phyloP scores from a whole-genome alignment of 2,888 invertebrate species.

The Fragum fragum region DNA sequence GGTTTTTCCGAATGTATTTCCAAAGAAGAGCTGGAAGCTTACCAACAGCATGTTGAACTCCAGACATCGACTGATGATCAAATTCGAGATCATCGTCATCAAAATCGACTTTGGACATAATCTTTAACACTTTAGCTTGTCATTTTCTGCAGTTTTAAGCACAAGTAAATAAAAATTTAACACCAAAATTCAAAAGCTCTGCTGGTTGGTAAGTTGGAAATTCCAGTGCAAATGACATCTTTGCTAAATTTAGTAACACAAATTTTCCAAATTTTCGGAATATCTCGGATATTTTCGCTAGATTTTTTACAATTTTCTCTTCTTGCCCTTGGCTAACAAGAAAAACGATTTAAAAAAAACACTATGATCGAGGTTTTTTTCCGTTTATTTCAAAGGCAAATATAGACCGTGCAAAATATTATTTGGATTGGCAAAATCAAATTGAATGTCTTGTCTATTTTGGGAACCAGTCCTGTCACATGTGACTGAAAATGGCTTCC shows the following conservation, averaged over 20 bases:
- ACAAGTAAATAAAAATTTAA: not conserved
- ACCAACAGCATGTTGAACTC: slow-evolving; percentile 5
- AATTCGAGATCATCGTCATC: slow-evolving; percentile 14
- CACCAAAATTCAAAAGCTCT: no score
- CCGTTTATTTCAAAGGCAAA: no score
- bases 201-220: slow-evolving; percentile 9
- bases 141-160: not conserved
- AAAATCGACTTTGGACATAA: not conserved
- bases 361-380: no score
- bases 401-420: no score
- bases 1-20: not conserved
- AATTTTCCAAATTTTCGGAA: slow-evolving; percentile 42
- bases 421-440: no score
- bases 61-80: slow-evolving; percentile 11
- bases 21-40: slow-evolving; percentile 4
- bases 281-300: slow-evolving; percentile 4
- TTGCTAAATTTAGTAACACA: slow-evolving; percentile 49
- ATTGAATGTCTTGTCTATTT: not conserved
- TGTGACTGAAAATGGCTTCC: slow-evolving; percentile 62
- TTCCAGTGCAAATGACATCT: slow-evolving; percentile 20
- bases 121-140: not conserved
- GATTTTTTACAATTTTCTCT: no score
- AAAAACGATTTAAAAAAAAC: no score
- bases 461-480: slow-evolving; percentile 29
- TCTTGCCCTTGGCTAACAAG: no score